Percentiles rank a stretch among this genome's conserved stretches.
These are phyloP conservation scores for Plestiodon gilberti DNA, from an alignment of 2,113 vertebrate genomes.

Conservation along the genomic window DNA sequence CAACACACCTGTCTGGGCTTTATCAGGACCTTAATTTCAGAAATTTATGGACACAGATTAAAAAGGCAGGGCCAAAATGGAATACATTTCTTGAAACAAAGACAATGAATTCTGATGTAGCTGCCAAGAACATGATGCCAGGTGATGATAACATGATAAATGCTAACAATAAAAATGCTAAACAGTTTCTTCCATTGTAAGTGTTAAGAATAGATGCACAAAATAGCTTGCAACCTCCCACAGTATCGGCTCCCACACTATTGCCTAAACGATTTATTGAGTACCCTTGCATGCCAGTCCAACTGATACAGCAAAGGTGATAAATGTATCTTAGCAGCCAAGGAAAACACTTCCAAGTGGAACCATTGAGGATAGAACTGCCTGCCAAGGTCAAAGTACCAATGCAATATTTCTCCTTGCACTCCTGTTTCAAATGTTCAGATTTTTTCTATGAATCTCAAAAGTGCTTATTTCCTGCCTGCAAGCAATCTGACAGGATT, in stretches of 20 bases:
- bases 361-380: not conserved
- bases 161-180: not conserved
- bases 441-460: not conserved
- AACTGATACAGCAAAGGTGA: not conserved
- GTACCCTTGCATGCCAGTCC: not conserved
- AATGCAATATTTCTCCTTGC: not conserved
- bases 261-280: fast-evolving
- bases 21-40: slow-evolving; percentile 1
- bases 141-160: not conserved
- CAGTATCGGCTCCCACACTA: not conserved
- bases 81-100: slow-evolving; percentile 16
- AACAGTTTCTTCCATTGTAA: not conserved
- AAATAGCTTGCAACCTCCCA: slow-evolving; percentile 16
- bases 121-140: not conserved
- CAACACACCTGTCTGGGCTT: not conserved
- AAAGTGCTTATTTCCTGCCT: not conserved
- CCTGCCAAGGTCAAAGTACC: not conserved
- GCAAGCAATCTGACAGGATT: not conserved
- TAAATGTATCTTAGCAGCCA: not conserved
- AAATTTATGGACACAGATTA: not conserved
- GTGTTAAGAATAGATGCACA: slow-evolving; percentile 36
- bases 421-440: not conserved
- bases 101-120: not conserved
- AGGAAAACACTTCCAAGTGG: not conserved
- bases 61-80: not conserved